phyloP scores from a whole-genome alignment of 2,888 invertebrate species.

The Isotomurus palustris region DNA sequence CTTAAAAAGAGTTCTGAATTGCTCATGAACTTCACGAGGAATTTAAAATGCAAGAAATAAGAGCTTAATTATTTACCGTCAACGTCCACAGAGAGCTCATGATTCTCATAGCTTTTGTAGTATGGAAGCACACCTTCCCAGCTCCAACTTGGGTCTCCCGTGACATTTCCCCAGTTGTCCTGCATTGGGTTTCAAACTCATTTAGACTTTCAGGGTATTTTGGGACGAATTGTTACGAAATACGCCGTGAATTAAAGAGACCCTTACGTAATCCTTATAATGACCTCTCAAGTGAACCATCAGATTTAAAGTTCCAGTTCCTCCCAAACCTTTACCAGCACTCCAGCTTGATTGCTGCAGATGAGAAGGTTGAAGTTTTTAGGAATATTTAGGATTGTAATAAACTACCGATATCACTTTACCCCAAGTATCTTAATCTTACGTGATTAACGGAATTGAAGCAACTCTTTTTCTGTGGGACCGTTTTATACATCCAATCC shows the following conservation, averaged over 20 bases:
- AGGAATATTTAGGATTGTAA: neutral
- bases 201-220: too few species aligned
- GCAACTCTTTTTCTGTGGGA: constrained; percentile 22
- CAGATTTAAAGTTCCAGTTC: constrained; percentile 19
- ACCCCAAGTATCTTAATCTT: neutral
- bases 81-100: neutral
- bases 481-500: constrained; percentile 29
- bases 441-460: constrained; percentile 27
- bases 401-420: too few species aligned
- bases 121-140: constrained; percentile 18
- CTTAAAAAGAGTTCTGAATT: too few species aligned
- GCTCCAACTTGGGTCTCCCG: constrained; percentile 23
- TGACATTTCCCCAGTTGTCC: constrained; percentile 23
- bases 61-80: neutral
- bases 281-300: constrained; percentile 27
- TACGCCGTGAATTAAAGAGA: too few species aligned
- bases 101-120: constrained; percentile 20
- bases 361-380: neutral
- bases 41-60: too few species aligned
- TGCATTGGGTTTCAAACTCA: too few species aligned
- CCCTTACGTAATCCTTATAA: constrained; percentile 15
- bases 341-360: constrained; percentile 21
- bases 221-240: too few species aligned
- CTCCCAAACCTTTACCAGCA: constrained; percentile 19
- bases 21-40: too few species aligned